A percentile compares a stretch with the other conserved stretches of the same genome.
phyloP scores from a whole-genome alignment of 1,140 invertebrate genomes.

The Hyposmocoma kahamanoa region DNA sequence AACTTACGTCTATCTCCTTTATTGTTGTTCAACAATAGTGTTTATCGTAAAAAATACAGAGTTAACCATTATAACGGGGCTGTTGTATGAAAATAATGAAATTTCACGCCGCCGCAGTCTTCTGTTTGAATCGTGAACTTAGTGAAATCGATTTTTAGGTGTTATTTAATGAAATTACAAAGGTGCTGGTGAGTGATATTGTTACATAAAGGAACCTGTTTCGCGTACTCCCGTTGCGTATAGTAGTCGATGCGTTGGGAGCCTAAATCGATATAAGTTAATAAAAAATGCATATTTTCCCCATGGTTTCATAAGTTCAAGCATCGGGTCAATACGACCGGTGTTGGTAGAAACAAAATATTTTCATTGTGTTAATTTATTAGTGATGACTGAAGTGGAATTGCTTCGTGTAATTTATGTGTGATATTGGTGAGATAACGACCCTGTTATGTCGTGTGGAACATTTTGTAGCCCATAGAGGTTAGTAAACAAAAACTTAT shows the following conservation, averaged over 20 bases:
- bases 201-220: constrained; percentile 45
- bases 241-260: constrained; percentile 18
- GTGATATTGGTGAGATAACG: background rate
- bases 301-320: constrained; percentile 49
- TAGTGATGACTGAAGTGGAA: background rate
- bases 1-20: constrained; percentile 14
- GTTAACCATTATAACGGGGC: constrained; percentile 16
- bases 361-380: background rate
- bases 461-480: constrained; percentile 14
- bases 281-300: constrained; percentile 71
- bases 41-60: constrained; percentile 15
- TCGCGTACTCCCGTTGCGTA: constrained; percentile 26
- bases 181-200: constrained; percentile 60
- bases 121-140: constrained; percentile 61
- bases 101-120: constrained; percentile 59
- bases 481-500: constrained; percentile 27
- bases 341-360: constrained; percentile 27
- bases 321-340: constrained; percentile 46
- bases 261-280: constrained; percentile 58
- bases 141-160: constrained; percentile 69
- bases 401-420: background rate
- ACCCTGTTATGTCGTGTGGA: background rate
- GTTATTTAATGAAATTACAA: constrained; percentile 70
- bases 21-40: constrained; percentile 19
- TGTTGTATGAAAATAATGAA: constrained; percentile 61